Evolutionary conservation across 2,888 invertebrate species (phyloP), one percentile per base, ranked within the genome.

Genomic region (Diarsia brunnea): DNA sequence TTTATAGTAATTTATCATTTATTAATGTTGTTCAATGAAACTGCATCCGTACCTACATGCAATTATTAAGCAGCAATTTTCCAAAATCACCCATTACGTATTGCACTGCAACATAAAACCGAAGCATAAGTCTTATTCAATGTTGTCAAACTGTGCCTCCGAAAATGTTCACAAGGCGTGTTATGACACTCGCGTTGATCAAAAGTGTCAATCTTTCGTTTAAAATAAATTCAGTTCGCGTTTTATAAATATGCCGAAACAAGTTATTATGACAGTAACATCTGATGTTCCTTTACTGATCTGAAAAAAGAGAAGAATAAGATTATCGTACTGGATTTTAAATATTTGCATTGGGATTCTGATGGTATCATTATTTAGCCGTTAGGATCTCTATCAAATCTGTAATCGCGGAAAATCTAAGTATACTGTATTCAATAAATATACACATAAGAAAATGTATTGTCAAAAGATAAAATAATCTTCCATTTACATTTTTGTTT

Each of bases 101-200:
- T 12, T 63, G 21, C 0, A 80, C 82, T 3, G 65, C 38, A 66
- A 78, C 86, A 68, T 58, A 38, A 51, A 74, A 12, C 31, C 47
- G 19, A 63, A 21, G 21, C 73, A 82, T 78, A 82, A 82, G 66
- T 86, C 83, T 82, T 77, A 60, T 75, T 79, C 78, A 84, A 66
- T 53, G 70, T 76, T 79, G 79, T 84, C 79, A 84, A 69, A 78
- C 64, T 27, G 43, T 45, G 64, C 66, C 45, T 86, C 58, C 77
- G 19, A 60, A 79, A 84, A 81, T 69, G 69, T 86, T 75, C 67
- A 76, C 79, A 65, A 53, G 38, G 49, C 79, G 53, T 85, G 74
- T 86, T 86, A 86, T 86, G 86, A 86, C 86, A 86, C 79, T 71
- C 55, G 31, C 24, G 51, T 58, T 76, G 86, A 86, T 86, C 86